A percentile compares a stretch with the other conserved stretches of the same genome.
These are phyloP conservation scores for Marmota flaviventris DNA, from an alignment of 2,113 vertebrate genomes.

Conservation along the genomic window DNA sequence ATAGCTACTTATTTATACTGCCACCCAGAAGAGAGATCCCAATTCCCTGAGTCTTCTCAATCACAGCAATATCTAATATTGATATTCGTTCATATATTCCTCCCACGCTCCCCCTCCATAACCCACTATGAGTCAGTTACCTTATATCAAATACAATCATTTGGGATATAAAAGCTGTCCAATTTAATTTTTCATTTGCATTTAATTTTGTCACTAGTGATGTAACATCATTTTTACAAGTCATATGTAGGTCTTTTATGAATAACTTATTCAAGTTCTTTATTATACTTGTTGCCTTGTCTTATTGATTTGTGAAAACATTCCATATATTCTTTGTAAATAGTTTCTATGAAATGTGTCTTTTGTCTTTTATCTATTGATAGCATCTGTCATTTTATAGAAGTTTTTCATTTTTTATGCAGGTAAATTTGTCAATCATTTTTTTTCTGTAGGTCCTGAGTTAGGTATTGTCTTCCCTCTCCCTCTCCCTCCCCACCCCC, in stretches of 20 bases:
- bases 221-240: background rate
- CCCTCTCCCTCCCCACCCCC: too few relatives aligned
- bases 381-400: background rate
- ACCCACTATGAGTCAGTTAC: too few relatives aligned
- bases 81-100: too few relatives aligned
- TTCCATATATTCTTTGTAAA: background rate
- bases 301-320: background rate
- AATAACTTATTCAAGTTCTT: background rate
- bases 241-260: background rate
- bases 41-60: background rate
- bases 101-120: too few relatives aligned
- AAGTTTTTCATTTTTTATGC: background rate
- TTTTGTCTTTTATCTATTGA: background rate
- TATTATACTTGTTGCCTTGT: background rate
- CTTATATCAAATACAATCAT: background rate
- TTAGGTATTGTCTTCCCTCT: background rate
- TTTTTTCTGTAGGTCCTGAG: background rate
- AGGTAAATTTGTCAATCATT: background rate
- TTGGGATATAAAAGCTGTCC: background rate
- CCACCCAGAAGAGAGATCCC: background rate
- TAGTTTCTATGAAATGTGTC: background rate
- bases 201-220: background rate
- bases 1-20: background rate
- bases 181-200: background rate
- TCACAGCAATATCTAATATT: background rate